Base-by-base conservation (phyloP, 2,797 vertebrate genomes). In the Salmo trutta region DNA sequence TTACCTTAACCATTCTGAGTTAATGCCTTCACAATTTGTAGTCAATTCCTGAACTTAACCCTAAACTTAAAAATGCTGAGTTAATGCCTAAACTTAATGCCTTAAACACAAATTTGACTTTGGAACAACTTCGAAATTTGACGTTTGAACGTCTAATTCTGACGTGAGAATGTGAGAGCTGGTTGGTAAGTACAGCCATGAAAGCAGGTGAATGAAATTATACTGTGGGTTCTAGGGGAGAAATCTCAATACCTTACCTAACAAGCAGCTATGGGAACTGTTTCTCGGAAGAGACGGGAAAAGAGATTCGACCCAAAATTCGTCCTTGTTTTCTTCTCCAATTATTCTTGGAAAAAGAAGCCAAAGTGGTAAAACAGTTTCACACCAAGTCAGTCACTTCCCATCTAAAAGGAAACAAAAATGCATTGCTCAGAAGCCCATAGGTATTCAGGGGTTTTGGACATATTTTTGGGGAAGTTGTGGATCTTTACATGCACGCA, bases 381-480 rank as follows among this genome's bases (percentile, higher is more conserved):
- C 88, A 81, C 82, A 86, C 77, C 76, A 71, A 12, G 47, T 70
- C 62, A 21, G 12, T 2, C 47, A 74, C 27, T 0, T 12, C 64
- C 71, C 79, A 82, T 84, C 82, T 88, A 16, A 33, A 73, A 84
- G 54, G 54, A 86, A 81, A 82, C 76, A 65, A 53, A 74, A 74
- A 52, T 54, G 36, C 77, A 65, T 79, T 86, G 84, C 85, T 81
- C 69, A 70, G 36, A 73, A 19, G 67, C 17, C 31, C 15, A 72
- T 1, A 21, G 31, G 1, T 0, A 3, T 12, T 15, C 12, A 86
- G 85, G 81, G 72, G 3, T 89, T 90, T 89, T 89, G 86, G 62
- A 80, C 27, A 83, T 36, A 59, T 68, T 84, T 84, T 78, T 73
- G 83, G 83, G 88, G 90, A 91, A 91, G 88, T 85, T 67, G 24